Conservation (phyloP, 2,797 vertebrate species). For the Liparis tanakae region DNA sequence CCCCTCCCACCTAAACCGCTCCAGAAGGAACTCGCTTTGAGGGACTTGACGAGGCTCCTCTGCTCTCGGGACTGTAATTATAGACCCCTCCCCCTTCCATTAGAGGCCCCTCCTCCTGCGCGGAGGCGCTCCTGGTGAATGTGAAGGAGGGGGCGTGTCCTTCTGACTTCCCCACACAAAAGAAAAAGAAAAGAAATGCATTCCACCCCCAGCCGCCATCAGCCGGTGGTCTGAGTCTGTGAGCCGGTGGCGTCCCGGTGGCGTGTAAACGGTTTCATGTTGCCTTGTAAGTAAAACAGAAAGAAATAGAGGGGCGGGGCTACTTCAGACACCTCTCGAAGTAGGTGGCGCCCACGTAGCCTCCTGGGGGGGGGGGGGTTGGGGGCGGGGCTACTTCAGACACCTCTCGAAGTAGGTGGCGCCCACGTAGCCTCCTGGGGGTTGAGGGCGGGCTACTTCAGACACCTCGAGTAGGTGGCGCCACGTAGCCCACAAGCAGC, state of each 20-base stretch:
- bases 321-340: conserved; percentile 94
- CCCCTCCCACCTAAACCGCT: neutral
- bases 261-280: conserved; percentile 74
- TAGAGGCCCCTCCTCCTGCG: neutral
- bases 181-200: conserved; percentile 36
- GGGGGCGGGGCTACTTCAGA: neutral
- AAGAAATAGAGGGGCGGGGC: conserved; percentile 14
- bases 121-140: neutral
- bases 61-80: neutral
- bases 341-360: conserved; percentile 94
- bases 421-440: neutral
- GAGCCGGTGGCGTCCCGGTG: conserved; percentile 51
- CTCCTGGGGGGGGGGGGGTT: conserved; percentile 74
- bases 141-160: conserved; percentile 41
- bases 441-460: conserved; percentile 74
- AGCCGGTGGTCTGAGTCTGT: conserved; percentile 49
- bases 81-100: no score
- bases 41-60: neutral
- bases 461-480: conserved; percentile 95
- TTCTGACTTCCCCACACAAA: conserved; percentile 25
- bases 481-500: conserved; percentile 93
- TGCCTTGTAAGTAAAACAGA: conserved; percentile 64
- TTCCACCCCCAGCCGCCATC: neutral
- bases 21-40: neutral
- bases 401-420: no score